Evolutionary conservation across 2,797 vertebrate genomes (phyloP).

Genomic region (Leontocebus nigricollis): DNA sequence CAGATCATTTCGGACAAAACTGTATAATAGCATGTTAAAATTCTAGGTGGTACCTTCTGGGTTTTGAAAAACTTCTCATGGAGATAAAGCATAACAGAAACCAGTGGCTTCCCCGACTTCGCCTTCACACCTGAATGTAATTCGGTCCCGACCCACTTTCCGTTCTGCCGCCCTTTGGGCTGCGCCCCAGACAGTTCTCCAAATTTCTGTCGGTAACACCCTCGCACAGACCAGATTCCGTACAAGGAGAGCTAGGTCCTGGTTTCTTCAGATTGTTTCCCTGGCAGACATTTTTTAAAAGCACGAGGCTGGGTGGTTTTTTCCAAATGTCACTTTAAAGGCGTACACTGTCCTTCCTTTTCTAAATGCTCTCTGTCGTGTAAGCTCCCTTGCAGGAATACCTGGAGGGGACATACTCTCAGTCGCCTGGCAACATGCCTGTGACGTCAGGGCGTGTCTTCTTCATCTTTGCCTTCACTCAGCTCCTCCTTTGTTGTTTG

Average conservation of each 20-base stretch:
- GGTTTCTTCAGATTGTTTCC: not conserved
- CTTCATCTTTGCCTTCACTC: not conserved
- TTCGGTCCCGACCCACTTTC: not conserved
- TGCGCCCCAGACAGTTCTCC: accelerated
- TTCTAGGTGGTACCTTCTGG: not conserved
- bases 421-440: accelerated
- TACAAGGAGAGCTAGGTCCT: not conserved
- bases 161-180: accelerated
- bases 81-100: not conserved
- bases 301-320: not conserved
- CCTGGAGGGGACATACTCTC: not conserved
- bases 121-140: not conserved
- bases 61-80: too few relatives aligned
- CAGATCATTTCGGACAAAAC: not conserved
- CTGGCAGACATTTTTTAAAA: not conserved
- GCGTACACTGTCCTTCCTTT: not conserved
- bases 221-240: not conserved
- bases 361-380: not conserved
- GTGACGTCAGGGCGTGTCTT: not conserved
- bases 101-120: not conserved
- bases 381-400: not conserved
- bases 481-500: not conserved
- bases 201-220: accelerated
- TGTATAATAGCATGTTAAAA: accelerated
- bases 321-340: not conserved